phyloP scores from a whole-genome alignment of 64 coral and sea anemone species.

The Montipora foliosa region DNA sequence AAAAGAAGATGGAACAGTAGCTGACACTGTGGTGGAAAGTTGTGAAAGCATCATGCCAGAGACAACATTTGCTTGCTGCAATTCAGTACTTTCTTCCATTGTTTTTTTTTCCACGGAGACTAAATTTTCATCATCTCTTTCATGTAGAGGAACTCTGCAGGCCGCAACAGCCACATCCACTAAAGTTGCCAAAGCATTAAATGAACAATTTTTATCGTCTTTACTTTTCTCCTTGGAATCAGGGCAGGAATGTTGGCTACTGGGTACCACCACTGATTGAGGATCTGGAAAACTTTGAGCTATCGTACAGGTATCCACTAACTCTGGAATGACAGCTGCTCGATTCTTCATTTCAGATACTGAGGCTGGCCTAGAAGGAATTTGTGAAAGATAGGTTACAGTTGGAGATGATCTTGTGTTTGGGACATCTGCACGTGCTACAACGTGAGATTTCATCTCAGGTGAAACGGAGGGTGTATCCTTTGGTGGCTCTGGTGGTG shows the following conservation, averaged over 20 bases:
- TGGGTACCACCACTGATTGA: neutral
- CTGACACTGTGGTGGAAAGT: neutral
- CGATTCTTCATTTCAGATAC: slow-evolving; percentile 78
- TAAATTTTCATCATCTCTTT: neutral
- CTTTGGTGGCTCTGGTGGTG: neutral
- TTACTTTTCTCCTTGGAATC: neutral
- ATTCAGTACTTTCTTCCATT: neutral
- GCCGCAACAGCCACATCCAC: slow-evolving; percentile 84
- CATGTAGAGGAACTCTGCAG: slow-evolving; percentile 42
- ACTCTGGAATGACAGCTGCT: slow-evolving; percentile 86
- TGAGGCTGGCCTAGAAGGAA: slow-evolving; percentile 61
- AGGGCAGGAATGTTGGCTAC: neutral
- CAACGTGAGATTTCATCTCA: neutral
- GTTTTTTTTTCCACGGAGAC: neutral
- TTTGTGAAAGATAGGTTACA: slow-evolving; percentile 56
- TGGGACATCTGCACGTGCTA: neutral
- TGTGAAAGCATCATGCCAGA: neutral
- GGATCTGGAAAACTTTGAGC: slow-evolving; percentile 64
- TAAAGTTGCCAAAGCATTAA: slow-evolving; percentile 63
- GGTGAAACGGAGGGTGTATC: neutral
- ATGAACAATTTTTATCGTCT: neutral
- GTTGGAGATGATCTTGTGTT: slow-evolving; percentile 54
- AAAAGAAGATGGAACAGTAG: slow-evolving; percentile 28
- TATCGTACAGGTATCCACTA: neutral
- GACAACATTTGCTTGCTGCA: neutral